phyloP scores from a whole-genome alignment of 2,888 invertebrate species.

The Sphaerophoria taeniata region DNA sequence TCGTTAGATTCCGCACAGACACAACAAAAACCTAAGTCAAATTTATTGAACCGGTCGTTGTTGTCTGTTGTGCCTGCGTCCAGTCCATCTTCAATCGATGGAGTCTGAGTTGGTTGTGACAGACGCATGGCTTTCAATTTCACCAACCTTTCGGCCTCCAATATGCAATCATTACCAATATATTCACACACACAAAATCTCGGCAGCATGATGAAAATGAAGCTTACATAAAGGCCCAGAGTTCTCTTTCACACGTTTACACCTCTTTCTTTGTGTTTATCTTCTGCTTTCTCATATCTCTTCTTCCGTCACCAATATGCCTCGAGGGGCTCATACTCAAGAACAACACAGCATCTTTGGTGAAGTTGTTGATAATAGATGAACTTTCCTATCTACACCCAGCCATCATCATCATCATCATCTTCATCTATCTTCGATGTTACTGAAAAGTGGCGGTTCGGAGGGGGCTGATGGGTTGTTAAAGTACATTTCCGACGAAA shows the following conservation, averaged over 20 bases:
- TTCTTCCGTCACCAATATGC: not conserved
- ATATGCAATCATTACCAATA: slow-evolving; percentile 17
- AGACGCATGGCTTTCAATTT: slow-evolving; percentile 36
- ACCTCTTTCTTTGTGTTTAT: slow-evolving; percentile 41
- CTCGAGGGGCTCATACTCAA: slow-evolving; percentile 6
- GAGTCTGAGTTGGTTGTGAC: slow-evolving; percentile 54
- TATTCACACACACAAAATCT: slow-evolving; percentile 39
- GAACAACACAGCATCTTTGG: slow-evolving; percentile 39
- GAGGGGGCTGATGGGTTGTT: not conserved
- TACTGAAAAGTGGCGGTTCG: slow-evolving; percentile 46
- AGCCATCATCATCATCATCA: slow-evolving; percentile 24
- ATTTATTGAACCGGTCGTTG: not conserved
- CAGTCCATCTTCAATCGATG: slow-evolving; percentile 53
- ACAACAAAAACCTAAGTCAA: too few species aligned
- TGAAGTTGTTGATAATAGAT: slow-evolving; percentile 30
- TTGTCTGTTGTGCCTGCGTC: too few species aligned
- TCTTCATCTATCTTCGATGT: slow-evolving; percentile 31
- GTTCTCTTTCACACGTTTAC: slow-evolving; percentile 69
- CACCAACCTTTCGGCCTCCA: slow-evolving; percentile 35
- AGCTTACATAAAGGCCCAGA: slow-evolving; percentile 62
- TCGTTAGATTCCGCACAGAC: too few species aligned
- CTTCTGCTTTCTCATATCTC: not conserved
- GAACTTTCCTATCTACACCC: slow-evolving; percentile 35
- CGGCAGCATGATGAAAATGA: slow-evolving; percentile 7
- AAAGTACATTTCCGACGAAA: slow-evolving; percentile 50